Percentiles rank a stretch among this genome's conserved stretches.
phyloP scores from a whole-genome alignment of 2,797 vertebrate species.

The Psittacula echo region DNA sequence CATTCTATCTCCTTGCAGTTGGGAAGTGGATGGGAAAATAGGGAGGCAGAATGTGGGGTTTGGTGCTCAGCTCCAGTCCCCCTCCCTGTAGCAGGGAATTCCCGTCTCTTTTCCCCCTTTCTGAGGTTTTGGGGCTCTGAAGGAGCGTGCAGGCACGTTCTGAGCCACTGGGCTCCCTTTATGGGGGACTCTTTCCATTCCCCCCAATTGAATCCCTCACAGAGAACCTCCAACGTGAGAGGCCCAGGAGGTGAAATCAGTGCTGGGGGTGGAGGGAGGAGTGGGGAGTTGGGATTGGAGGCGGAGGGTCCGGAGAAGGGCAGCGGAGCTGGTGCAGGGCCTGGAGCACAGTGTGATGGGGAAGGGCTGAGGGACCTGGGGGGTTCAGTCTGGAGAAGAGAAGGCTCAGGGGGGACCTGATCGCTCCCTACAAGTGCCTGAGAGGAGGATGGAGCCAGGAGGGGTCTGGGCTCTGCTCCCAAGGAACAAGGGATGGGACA shows the following conservation, averaged over 20 bases:
- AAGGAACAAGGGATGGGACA: too few species aligned
- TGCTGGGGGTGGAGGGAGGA: not conserved
- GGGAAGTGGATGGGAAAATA: not conserved
- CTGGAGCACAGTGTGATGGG: not conserved
- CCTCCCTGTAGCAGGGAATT: not conserved
- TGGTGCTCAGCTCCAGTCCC: not conserved
- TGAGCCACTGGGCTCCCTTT: not conserved
- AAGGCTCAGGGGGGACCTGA: too few species aligned
- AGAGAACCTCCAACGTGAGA: not conserved
- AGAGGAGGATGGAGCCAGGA: too few species aligned
- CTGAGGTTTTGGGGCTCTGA: not conserved
- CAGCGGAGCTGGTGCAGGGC: not conserved
- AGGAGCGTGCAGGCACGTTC: not conserved
- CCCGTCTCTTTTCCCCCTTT: not conserved
- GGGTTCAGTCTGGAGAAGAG: not conserved
- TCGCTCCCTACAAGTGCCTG: too few species aligned
- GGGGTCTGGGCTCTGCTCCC: too few species aligned
- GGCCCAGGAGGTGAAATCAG: not conserved
- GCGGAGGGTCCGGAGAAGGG: not conserved
- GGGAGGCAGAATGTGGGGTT: not conserved
- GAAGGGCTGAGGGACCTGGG: not conserved
- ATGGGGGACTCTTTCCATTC: not conserved
- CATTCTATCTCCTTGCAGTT: not conserved
- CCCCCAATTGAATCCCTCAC: not conserved
- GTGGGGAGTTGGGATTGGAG: not conserved